These are phyloP conservation scores for Thymelicus acteon DNA, from an alignment of 2,888 invertebrate genomes.

Conservation along the genomic window DNA sequence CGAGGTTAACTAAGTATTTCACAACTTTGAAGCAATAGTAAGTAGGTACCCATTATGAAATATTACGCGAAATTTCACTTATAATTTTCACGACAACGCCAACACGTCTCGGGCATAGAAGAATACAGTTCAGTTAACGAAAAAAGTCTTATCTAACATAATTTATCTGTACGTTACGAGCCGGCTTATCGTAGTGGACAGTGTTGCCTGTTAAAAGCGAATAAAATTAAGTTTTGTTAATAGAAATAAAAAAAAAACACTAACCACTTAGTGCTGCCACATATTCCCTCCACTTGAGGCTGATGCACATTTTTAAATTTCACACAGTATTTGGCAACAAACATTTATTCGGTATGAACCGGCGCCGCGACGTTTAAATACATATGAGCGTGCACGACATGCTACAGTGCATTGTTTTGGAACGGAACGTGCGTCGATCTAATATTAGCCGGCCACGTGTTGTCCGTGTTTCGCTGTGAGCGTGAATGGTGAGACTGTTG, in stretches of 20 bases:
- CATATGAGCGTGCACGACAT: constrained; percentile 60
- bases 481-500: constrained; percentile 63
- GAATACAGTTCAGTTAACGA: constrained; percentile 11
- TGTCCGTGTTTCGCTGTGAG: constrained; percentile 68
- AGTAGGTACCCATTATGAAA: not conserved
- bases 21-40: constrained; percentile 13
- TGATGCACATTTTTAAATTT: constrained; percentile 70
- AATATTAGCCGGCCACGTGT: constrained; percentile 79
- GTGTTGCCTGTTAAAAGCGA: constrained; percentile 41
- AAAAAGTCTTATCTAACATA: constrained; percentile 16
- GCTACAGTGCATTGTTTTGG: constrained; percentile 56
- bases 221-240: constrained; percentile 42
- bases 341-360: constrained; percentile 69
- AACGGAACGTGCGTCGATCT: constrained; percentile 56
- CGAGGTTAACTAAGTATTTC: constrained; percentile 29
- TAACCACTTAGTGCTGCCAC: constrained; percentile 79
- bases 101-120: not conserved
- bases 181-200: constrained; percentile 17
- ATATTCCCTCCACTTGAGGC: constrained; percentile 80
- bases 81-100: not conserved
- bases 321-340: constrained; percentile 64
- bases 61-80: constrained; percentile 1
- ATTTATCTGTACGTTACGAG: constrained; percentile 20
- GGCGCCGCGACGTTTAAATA: constrained; percentile 48
- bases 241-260: constrained; percentile 57